phyloP scores from a whole-genome alignment of 2,797 vertebrate genomes.

The Sphenopsis melanotis region DNA sequence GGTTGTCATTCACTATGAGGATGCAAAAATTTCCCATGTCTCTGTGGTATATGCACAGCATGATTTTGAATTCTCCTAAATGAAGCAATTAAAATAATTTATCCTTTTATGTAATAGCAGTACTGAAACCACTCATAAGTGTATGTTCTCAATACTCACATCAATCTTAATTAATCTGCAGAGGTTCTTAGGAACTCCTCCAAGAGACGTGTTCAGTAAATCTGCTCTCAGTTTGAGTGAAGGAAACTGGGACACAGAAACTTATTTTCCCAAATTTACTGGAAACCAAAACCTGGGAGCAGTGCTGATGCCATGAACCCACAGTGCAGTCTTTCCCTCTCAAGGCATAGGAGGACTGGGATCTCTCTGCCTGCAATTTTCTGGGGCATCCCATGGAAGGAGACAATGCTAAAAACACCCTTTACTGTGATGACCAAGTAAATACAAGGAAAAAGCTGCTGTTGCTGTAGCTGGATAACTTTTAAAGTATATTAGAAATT shows the following conservation, averaged over 20 bases:
- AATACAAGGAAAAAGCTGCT: not conserved
- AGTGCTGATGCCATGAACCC: not conserved
- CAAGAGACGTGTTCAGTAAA: not conserved
- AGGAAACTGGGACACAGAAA: not conserved
- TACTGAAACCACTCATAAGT: not conserved
- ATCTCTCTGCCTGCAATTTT: not conserved
- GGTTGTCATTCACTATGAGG: not conserved
- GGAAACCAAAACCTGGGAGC: not conserved
- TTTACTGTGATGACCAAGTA: not conserved
- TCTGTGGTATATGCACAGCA: not conserved
- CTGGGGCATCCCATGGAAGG: not conserved
- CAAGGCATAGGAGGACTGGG: not conserved
- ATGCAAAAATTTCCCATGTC: not conserved
- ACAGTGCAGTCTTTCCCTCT: not conserved
- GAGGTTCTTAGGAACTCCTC: not conserved
- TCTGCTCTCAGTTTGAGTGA: not conserved
- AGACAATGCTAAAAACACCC: not conserved
- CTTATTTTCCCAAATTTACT: not conserved
- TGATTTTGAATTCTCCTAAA: not conserved
- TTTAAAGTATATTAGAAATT: not conserved
- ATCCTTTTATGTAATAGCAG: not conserved
- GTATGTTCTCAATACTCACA: not conserved
- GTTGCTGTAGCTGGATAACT: not conserved
- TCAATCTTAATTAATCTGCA: constrained; percentile 8
- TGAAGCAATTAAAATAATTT: not conserved